Evolutionary conservation across 2,888 invertebrate genomes (phyloP).

Genomic region (Ellobium chinense): DNA sequence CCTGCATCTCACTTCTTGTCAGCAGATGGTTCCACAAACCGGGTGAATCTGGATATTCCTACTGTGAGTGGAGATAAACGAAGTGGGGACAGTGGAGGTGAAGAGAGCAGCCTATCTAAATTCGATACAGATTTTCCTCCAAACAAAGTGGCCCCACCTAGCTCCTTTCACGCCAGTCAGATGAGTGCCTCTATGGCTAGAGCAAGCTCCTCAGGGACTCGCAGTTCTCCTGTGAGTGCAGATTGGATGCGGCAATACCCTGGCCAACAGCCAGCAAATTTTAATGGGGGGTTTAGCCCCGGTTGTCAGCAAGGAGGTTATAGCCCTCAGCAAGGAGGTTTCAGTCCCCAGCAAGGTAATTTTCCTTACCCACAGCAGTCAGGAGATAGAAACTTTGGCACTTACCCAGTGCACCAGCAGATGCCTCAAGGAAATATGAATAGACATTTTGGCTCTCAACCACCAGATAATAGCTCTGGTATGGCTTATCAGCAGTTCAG

Average conservation of each 20-base stretch:
- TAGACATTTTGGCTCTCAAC: conserved; percentile 3
- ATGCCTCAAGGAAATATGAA: conserved; percentile 4
- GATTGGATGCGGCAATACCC: conserved; percentile 32
- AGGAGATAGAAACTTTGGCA: not conserved
- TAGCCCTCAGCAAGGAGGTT: not conserved
- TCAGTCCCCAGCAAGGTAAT: conserved; percentile 7
- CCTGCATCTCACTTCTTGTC: conserved; percentile 59
- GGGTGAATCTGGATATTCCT: conserved; percentile 45
- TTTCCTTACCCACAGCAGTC: conserved; percentile 1
- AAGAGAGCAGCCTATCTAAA: conserved; percentile 20
- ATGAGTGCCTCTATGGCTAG: conserved; percentile 22
- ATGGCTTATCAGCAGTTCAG: conserved; percentile 17
- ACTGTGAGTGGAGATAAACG: conserved; percentile 19
- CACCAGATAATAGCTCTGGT: not conserved
- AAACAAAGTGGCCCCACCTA: conserved; percentile 46
- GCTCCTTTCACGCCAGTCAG: conserved; percentile 39
- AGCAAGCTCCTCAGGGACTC: conserved; percentile 15
- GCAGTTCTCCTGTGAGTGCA: not conserved
- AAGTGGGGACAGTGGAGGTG: conserved; percentile 13
- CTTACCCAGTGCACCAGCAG: conserved; percentile 20
- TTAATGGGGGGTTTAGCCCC: conserved; percentile 20
- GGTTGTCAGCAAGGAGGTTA: conserved; percentile 11
- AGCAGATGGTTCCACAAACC: conserved; percentile 39
- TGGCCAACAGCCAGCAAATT: conserved; percentile 12
- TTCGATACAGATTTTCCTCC: conserved; percentile 48